A percentile compares a stretch with the other conserved stretches of the same genome.
phyloP scores from a whole-genome alignment of 2,888 invertebrate genomes.

The Callyntrura sp. region DNA sequence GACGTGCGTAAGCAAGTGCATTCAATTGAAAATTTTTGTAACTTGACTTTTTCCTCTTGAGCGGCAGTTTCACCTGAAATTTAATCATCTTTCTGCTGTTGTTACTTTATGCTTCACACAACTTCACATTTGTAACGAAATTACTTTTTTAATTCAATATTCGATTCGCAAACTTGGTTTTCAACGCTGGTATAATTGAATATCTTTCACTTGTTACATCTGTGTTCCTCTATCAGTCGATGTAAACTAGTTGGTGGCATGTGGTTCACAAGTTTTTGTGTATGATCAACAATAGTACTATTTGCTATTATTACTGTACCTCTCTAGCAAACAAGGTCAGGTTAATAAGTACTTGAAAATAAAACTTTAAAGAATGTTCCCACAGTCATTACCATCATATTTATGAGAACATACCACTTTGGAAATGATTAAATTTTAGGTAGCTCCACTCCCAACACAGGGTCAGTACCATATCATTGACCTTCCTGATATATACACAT shows the following conservation, averaged over 20 bases:
- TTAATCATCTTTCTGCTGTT: not conserved
- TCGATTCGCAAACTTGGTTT: no score
- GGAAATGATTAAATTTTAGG: slow-evolving; percentile 23
- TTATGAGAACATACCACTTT: not conserved
- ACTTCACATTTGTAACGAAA: not conserved
- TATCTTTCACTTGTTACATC: not conserved
- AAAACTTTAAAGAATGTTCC: not conserved
- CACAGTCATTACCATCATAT: slow-evolving; percentile 19
- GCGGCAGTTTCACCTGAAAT: not conserved
- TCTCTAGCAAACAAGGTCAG: not conserved
- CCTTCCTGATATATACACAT: slow-evolving; percentile 13
- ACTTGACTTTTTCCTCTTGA: slow-evolving; percentile 2
- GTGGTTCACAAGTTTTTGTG: not conserved
- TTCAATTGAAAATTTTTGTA: not conserved
- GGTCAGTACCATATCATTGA: slow-evolving; percentile 31
- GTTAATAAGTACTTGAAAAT: not conserved
- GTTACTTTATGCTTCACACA: not conserved
- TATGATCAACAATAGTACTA: not conserved
- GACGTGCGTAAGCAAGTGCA: not conserved
- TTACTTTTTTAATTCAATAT: not conserved
- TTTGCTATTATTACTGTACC: no score
- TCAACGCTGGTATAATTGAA: not conserved
- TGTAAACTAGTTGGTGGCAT: not conserved
- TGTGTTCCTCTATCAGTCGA: no score
- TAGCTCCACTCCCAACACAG: not conserved